phyloP scores from a whole-genome alignment of 2,888 invertebrate genomes.

The Nemapogon koenigi region DNA sequence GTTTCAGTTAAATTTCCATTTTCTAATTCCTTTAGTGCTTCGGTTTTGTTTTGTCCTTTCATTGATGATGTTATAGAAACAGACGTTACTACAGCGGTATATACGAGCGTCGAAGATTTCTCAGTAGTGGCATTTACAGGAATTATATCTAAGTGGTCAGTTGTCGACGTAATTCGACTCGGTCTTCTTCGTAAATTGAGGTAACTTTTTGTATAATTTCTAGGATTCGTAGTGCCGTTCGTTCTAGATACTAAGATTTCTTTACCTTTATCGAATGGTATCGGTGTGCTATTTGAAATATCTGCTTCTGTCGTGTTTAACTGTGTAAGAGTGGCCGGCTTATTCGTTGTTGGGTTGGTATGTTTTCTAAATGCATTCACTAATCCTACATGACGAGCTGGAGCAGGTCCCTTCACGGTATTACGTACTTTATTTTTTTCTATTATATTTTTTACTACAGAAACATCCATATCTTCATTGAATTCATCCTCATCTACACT shows the following conservation, averaged over 20 bases:
- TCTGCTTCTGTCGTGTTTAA: slow-evolving; percentile 38
- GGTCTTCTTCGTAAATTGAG: slow-evolving; percentile 43
- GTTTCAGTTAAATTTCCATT: slow-evolving; percentile 22
- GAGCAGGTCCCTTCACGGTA: slow-evolving; percentile 57
- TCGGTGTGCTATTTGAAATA: slow-evolving; percentile 29
- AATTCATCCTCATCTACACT: slow-evolving; percentile 62
- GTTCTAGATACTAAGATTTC: slow-evolving; percentile 21
- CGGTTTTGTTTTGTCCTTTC: slow-evolving; percentile 54
- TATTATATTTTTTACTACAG: slow-evolving; percentile 60
- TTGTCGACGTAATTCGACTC: slow-evolving; percentile 35
- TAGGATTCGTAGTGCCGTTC: slow-evolving; percentile 27
- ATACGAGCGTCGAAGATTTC: slow-evolving; percentile 52
- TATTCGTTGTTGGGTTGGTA: slow-evolving; percentile 27
- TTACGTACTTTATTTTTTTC: slow-evolving; percentile 61
- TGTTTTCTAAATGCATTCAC: slow-evolving; percentile 55
- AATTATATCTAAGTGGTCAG: slow-evolving; percentile 29
- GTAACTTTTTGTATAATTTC: slow-evolving; percentile 45
- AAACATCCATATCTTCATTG: slow-evolving; percentile 67
- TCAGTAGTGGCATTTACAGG: slow-evolving; percentile 43
- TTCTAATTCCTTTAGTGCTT: slow-evolving; percentile 27
- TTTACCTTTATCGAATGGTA: slow-evolving; percentile 26
- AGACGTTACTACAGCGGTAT: slow-evolving; percentile 59
- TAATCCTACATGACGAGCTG: slow-evolving; percentile 48
- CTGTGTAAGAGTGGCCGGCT: slow-evolving; percentile 31
- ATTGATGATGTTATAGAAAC: slow-evolving; percentile 59